These are phyloP conservation scores for Blera fallax DNA, from an alignment of 2,888 invertebrate species.

Conservation along the genomic window DNA sequence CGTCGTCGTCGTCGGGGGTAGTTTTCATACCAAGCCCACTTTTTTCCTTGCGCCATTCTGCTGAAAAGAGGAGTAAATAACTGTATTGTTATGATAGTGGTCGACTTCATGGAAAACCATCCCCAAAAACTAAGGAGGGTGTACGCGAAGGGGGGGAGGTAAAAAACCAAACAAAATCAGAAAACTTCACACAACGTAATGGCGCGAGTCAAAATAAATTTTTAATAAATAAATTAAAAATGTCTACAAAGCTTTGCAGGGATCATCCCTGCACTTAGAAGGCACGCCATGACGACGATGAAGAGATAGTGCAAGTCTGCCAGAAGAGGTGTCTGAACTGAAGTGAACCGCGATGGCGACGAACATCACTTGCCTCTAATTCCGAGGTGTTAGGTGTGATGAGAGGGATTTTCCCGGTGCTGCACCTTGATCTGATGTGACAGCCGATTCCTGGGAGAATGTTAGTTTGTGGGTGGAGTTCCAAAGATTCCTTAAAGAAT, in stretches of 20 bases:
- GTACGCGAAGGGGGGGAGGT: neutral
- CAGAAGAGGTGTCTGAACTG: neutral
- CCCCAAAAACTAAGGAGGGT: neutral
- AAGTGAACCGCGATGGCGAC: slow-evolving; percentile 13
- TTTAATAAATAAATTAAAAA: slow-evolving; percentile 20
- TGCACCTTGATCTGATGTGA: slow-evolving; percentile 24
- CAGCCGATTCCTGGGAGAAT: neutral
- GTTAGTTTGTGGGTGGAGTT: neutral
- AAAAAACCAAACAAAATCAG: neutral
- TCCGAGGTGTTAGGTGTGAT: neutral
- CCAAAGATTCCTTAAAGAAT: neutral
- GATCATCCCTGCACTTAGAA: neutral
- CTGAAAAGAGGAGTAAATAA: slow-evolving; percentile 65
- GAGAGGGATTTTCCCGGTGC: neutral
- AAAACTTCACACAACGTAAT: slow-evolving; percentile 47
- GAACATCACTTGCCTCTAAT: neutral
- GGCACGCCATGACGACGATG: neutral
- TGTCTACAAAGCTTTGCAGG: neutral
- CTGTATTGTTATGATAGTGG: slow-evolving; percentile 68
- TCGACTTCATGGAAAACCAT: slow-evolving; percentile 42
- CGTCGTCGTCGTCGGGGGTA: slow-evolving; percentile 33
- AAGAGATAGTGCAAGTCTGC: no score
- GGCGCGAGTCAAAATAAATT: slow-evolving; percentile 52
- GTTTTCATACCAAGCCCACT: slow-evolving; percentile 54
- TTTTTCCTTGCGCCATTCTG: slow-evolving; percentile 53